These are phyloP conservation scores for Coelogynopora nodosa DNA, from an alignment of 2,888 invertebrate genomes.

Conservation along the genomic window DNA sequence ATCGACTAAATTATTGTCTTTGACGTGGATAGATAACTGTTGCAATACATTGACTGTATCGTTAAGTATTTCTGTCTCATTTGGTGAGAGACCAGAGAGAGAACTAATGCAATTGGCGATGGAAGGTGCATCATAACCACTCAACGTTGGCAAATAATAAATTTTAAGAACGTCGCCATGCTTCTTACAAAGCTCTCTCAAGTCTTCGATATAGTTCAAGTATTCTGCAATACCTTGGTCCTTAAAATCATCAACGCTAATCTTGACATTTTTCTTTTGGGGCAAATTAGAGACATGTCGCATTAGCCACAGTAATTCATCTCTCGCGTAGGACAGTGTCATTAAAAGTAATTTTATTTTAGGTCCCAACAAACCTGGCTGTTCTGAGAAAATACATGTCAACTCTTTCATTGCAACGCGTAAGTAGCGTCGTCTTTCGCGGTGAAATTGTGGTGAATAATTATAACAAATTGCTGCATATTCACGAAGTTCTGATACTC, in stretches of 20 bases:
- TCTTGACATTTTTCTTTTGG: slow-evolving; percentile 57
- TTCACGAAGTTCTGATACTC: slow-evolving; percentile 91
- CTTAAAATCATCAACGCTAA: slow-evolving; percentile 31
- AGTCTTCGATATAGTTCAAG: slow-evolving; percentile 94
- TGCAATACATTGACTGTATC: slow-evolving; percentile 82
- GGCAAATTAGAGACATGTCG: slow-evolving; percentile 94
- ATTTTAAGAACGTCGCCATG: slow-evolving; percentile 86
- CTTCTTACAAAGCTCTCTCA: slow-evolving; percentile 66
- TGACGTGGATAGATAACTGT: slow-evolving; percentile 49
- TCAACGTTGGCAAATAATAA: slow-evolving; percentile 92
- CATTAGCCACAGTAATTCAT: slow-evolving; percentile 91
- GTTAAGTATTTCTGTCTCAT: slow-evolving; percentile 90
- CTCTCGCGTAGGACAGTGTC: slow-evolving; percentile 87
- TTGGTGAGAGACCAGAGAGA: slow-evolving; percentile 65
- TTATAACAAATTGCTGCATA: slow-evolving; percentile 70
- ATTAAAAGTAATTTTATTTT: slow-evolving; percentile 93
- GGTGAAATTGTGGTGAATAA: slow-evolving; percentile 73
- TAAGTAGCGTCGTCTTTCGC: slow-evolving; percentile 90
- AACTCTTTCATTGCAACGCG: slow-evolving; percentile 90
- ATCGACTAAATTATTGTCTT: not conserved
- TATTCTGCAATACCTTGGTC: slow-evolving; percentile 75
- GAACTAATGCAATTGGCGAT: not conserved
- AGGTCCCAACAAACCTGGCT: slow-evolving; percentile 92
- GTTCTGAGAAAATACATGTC: slow-evolving; percentile 88
- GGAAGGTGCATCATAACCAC: slow-evolving; percentile 79